A percentile compares a stretch with the other conserved stretches of the same genome.
Evolutionary conservation across 2,113 vertebrate species (phyloP).

Genomic region (Rhipidura dahli): DNA sequence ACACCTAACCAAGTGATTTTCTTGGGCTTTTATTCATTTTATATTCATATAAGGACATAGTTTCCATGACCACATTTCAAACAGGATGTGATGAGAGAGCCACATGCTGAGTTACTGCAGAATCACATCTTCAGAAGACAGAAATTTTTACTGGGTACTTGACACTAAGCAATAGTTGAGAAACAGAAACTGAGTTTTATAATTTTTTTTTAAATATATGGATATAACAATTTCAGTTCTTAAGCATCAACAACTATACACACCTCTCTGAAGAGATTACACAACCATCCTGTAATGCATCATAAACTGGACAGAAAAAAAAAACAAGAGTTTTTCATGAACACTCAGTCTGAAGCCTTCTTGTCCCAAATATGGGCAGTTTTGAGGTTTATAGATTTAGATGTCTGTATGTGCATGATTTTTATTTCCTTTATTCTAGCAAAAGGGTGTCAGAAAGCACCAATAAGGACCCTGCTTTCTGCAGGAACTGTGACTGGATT

Average conservation of each 20-base stretch:
- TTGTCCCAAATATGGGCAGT: not conserved
- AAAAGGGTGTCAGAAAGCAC: not conserved
- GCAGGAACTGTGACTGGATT: not conserved
- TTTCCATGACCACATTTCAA: not conserved
- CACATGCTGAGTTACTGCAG: not conserved
- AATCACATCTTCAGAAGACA: not conserved
- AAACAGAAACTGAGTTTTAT: not conserved
- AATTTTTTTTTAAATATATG: not conserved
- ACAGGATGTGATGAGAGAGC: not conserved
- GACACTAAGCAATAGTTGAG: not conserved
- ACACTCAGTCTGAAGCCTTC: not conserved
- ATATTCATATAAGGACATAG: not conserved
- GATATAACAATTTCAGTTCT: not conserved
- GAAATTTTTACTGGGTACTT: not conserved
- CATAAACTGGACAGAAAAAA: not conserved
- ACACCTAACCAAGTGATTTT: not conserved
- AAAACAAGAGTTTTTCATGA: not conserved
- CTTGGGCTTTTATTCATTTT: not conserved
- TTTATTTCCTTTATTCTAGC: not conserved
- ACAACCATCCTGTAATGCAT: not conserved
- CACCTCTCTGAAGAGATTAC: not conserved
- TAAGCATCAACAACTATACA: not conserved
- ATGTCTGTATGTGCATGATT: accelerated
- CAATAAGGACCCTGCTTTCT: not conserved
- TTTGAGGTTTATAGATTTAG: not conserved